phyloP scores from a whole-genome alignment of 2,888 invertebrate genomes.

The Drosophila tripunctata region DNA sequence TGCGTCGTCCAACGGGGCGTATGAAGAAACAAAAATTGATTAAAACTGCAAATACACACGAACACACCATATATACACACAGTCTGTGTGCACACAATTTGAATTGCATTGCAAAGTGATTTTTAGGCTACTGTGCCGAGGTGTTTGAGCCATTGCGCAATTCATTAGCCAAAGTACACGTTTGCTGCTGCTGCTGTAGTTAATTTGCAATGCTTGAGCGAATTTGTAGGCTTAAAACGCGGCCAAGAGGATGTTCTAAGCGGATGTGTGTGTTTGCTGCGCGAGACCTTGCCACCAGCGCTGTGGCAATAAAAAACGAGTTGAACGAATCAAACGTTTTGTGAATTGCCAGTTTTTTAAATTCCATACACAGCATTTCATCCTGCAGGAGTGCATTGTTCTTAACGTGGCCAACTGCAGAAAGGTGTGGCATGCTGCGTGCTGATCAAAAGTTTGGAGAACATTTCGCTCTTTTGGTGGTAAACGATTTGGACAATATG shows the following conservation, averaged over 20 bases:
- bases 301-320: constrained; percentile 1
- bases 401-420: constrained; percentile 32
- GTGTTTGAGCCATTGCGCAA: constrained; percentile 50
- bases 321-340: constrained; percentile 14
- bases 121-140: constrained; percentile 56
- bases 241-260: constrained; percentile 60
- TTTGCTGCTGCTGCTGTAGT: constrained; percentile 47
- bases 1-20: constrained; percentile 51
- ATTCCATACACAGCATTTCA: constrained; percentile 11
- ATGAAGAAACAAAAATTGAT: constrained; percentile 59
- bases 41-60: constrained; percentile 22
- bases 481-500: constrained; percentile 67
- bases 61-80: background rate
- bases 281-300: background rate
- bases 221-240: constrained; percentile 59
- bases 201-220: constrained; percentile 74
- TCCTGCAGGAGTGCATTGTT: constrained; percentile 16
- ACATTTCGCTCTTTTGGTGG: constrained; percentile 18
- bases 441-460: constrained; percentile 49
- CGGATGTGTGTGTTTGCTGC: constrained; percentile 57
- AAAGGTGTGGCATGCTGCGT: constrained; percentile 53
- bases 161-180: constrained; percentile 23
- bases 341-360: background rate
- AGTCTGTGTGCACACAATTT: background rate
- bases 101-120: constrained; percentile 46